Evolutionary conservation across 2,113 vertebrate species (phyloP).

Genomic region (Perca fluviatilis): DNA sequence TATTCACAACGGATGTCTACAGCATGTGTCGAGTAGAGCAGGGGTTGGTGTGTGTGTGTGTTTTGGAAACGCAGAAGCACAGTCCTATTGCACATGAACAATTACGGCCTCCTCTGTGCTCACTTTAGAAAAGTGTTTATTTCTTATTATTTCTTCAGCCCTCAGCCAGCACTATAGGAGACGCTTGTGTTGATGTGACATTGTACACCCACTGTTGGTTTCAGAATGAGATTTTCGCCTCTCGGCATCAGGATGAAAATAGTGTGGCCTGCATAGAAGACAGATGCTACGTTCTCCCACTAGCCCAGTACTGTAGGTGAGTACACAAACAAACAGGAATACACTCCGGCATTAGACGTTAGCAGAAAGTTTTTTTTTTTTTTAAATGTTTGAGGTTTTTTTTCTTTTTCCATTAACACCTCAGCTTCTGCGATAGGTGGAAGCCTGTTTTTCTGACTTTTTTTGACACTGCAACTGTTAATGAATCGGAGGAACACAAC

Average conservation of each 20-base stretch:
- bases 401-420: slow-evolving; percentile 44
- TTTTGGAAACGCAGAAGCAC: neutral
- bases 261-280: slow-evolving; percentile 99
- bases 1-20: neutral
- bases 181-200: slow-evolving; percentile 59
- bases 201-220: slow-evolving; percentile 63
- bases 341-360: neutral
- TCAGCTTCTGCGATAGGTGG: slow-evolving; percentile 15
- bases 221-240: slow-evolving; percentile 99
- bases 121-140: neutral
- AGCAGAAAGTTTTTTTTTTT: neutral
- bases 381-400: neutral
- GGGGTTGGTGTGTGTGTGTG: neutral
- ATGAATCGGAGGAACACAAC: slow-evolving; percentile 17
- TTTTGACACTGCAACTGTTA: slow-evolving; percentile 43
- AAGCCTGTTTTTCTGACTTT: slow-evolving; percentile 23
- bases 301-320: slow-evolving; percentile 99
- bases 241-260: slow-evolving; percentile 98
- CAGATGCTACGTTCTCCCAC: slow-evolving; percentile 97
- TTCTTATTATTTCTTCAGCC: slow-evolving; percentile 17
- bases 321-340: slow-evolving; percentile 33
- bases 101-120: neutral
- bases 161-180: slow-evolving; percentile 2
- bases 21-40: neutral
- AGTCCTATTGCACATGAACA: slow-evolving; percentile 22